These are phyloP conservation scores for Muntiacus reevesi DNA, from an alignment of 2,113 vertebrate genomes.

Conservation along the genomic window DNA sequence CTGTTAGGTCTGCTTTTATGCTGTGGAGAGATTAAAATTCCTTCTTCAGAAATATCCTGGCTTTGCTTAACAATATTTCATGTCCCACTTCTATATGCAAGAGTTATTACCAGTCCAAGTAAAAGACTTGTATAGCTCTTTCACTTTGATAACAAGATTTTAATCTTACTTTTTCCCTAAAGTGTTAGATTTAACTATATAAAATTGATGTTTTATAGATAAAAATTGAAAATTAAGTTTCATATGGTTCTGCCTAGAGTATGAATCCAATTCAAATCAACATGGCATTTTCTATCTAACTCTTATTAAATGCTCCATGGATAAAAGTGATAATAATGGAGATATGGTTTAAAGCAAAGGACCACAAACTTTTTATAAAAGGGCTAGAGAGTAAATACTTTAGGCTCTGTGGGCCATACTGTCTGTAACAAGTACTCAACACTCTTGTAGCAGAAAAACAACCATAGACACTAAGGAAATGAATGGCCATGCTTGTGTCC, in stretches of 20 bases:
- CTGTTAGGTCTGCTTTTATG: not conserved
- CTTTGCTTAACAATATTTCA: not conserved
- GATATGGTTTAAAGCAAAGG: not conserved
- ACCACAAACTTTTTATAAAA: not conserved
- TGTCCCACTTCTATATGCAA: not conserved
- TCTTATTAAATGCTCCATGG: not conserved
- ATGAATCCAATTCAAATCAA: not conserved
- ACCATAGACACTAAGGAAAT: not conserved
- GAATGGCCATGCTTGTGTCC: not conserved
- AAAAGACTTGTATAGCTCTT: not conserved
- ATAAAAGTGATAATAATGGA: not conserved
- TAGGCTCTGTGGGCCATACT: not conserved
- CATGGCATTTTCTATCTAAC: not conserved
- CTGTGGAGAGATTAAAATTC: not conserved
- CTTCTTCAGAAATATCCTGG: not conserved
- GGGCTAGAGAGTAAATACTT: not conserved
- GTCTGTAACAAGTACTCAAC: not conserved
- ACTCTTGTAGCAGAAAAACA: not conserved
- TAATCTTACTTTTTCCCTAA: slow-evolving; percentile 4
- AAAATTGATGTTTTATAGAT: not conserved
- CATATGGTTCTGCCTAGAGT: not conserved
- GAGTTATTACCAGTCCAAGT: not conserved
- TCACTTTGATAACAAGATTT: not conserved
- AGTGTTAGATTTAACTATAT: not conserved
- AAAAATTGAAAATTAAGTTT: not conserved